Conservation (phyloP, 2,888 invertebrate genomes). For the Entomobrya proxima region DNA sequence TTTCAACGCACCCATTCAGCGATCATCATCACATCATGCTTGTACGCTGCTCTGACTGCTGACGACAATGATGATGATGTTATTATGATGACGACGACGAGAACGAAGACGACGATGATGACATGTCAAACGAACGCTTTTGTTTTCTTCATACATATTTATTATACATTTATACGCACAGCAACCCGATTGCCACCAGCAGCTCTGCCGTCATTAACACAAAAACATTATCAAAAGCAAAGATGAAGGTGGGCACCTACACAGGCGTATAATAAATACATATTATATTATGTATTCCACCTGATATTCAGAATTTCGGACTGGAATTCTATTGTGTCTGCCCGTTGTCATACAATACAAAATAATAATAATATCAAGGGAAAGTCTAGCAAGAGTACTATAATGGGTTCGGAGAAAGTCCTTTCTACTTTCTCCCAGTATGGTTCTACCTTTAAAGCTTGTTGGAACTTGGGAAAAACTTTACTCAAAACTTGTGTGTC, state of each 20-base stretch:
- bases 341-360: constrained; percentile 27
- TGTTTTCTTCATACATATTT: constrained; percentile 6
- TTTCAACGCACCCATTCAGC: constrained; percentile 26
- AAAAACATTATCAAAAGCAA: neutral
- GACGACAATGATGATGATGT: neutral
- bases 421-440: neutral
- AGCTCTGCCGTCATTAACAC: neutral
- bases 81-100: too few relatives aligned
- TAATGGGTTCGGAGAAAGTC: too few relatives aligned
- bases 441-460: neutral
- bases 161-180: constrained; percentile 22
- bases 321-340: constrained; percentile 15
- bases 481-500: constrained; percentile 21
- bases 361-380: too few relatives aligned
- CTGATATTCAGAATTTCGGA: constrained; percentile 30
- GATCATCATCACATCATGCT: constrained; percentile 14
- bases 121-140: constrained; percentile 17
- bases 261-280: neutral
- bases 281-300: too few relatives aligned
- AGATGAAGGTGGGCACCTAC: constrained; percentile 8
- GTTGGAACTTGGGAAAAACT: neutral
- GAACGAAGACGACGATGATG: neutral
- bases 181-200: constrained; percentile 15
- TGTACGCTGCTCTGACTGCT: neutral
- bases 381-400: too few relatives aligned